A percentile compares a stretch with the other conserved stretches of the same genome.
Conservation (phyloP, 2,797 vertebrate species). For the Sylvilagus floridanus region DNA sequence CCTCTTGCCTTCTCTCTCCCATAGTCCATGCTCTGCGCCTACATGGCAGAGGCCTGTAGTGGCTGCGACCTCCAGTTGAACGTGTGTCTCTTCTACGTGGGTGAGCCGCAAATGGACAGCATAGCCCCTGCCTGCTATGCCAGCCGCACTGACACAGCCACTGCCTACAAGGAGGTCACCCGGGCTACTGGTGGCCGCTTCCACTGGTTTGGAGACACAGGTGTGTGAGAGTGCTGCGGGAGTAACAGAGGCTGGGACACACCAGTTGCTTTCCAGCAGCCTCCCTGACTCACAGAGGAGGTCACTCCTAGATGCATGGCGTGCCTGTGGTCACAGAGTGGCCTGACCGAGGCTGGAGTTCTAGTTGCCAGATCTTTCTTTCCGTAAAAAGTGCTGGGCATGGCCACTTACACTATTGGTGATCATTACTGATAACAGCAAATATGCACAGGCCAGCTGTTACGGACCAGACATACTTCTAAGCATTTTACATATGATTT, state of each 20-base stretch:
- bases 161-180: slow-evolving; percentile 82
- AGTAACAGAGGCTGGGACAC: not conserved
- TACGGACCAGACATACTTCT: not conserved
- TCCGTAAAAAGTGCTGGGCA: not conserved
- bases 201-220: slow-evolving; percentile 91
- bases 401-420: not conserved
- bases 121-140: slow-evolving; percentile 78
- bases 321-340: not conserved
- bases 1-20: not conserved
- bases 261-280: not conserved
- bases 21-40: slow-evolving; percentile 86
- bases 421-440: not conserved
- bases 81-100: slow-evolving; percentile 88
- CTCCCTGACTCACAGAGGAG: not conserved
- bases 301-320: not conserved
- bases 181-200: slow-evolving; percentile 87
- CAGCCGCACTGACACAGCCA: slow-evolving; percentile 78
- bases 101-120: not conserved
- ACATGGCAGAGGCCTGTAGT: slow-evolving; percentile 86
- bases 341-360: not conserved
- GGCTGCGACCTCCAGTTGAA: slow-evolving; percentile 88
- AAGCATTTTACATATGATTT: not conserved
- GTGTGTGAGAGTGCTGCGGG: slow-evolving; percentile 74
- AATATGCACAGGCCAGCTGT: not conserved
- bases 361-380: not conserved